These are phyloP conservation scores for Netelia virgata DNA, from an alignment of 2,888 invertebrate species.

Conservation along the genomic window DNA sequence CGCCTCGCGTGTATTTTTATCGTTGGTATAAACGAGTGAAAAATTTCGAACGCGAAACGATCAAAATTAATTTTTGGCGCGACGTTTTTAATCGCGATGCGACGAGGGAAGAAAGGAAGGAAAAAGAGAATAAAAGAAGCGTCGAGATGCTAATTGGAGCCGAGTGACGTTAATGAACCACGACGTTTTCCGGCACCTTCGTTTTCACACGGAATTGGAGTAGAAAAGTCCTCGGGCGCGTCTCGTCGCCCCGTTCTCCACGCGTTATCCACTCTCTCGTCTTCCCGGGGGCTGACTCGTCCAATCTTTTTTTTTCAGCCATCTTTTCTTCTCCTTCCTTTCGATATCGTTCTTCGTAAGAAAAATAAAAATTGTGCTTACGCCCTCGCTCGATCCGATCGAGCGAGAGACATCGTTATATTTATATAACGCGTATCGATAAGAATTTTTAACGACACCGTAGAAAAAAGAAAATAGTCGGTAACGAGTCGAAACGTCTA, in stretches of 20 bases:
- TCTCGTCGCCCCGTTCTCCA: slow-evolving; percentile 9
- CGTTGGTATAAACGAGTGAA: slow-evolving; percentile 48
- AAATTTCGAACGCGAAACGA: background rate
- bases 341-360: slow-evolving; percentile 11
- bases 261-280: slow-evolving; percentile 24
- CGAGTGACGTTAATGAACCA: slow-evolving; percentile 61
- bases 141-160: slow-evolving; percentile 64
- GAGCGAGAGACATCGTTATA: slow-evolving; percentile 47
- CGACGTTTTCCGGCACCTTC: slow-evolving; percentile 54
- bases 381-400: slow-evolving; percentile 64
- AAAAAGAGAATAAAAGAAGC: slow-evolving; percentile 37
- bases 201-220: slow-evolving; percentile 60
- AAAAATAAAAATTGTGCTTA: slow-evolving; percentile 31
- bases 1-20: no score
- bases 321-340: slow-evolving; percentile 1
- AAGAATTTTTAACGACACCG: slow-evolving; percentile 30
- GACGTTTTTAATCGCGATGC: slow-evolving; percentile 7
- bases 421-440: slow-evolving; percentile 15
- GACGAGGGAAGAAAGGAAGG: slow-evolving; percentile 27
- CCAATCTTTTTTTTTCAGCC: background rate
- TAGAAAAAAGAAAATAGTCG: slow-evolving; percentile 37
- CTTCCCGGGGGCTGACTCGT: slow-evolving; percentile 26
- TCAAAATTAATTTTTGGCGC: background rate
- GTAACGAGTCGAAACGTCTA: slow-evolving; percentile 43
- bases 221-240: slow-evolving; percentile 43